phyloP scores from a whole-genome alignment of 2,888 invertebrate genomes.

The Orthonevra nobilis region DNA sequence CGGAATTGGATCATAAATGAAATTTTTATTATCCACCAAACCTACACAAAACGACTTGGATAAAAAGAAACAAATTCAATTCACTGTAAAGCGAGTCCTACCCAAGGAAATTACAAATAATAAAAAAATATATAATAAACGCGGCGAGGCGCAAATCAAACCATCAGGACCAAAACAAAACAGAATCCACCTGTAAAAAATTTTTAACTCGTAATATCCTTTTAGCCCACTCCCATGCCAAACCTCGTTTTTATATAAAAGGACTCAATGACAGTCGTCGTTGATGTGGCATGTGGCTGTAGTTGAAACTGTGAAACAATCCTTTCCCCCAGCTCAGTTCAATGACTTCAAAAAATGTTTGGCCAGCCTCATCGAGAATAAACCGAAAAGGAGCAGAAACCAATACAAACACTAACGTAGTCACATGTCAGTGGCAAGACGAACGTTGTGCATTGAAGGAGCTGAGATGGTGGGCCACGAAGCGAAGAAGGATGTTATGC shows the following conservation, averaged over 20 bases:
- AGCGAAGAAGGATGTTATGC: slow-evolving; percentile 44
- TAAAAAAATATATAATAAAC: slow-evolving; percentile 36
- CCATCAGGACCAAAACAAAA: slow-evolving; percentile 15
- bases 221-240: neutral
- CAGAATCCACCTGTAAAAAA: slow-evolving; percentile 56
- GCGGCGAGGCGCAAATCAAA: slow-evolving; percentile 47
- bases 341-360: slow-evolving; percentile 68
- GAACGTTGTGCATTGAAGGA: slow-evolving; percentile 44
- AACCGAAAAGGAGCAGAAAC: slow-evolving; percentile 4
- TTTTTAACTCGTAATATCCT: slow-evolving; percentile 40
- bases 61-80: slow-evolving; percentile 34
- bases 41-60: slow-evolving; percentile 1
- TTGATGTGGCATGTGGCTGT: slow-evolving; percentile 58
- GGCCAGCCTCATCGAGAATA: slow-evolving; percentile 47
- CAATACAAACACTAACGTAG: neutral
- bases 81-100: slow-evolving; percentile 36
- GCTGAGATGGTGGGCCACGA: slow-evolving; percentile 6
- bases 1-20: too few species aligned
- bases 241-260: slow-evolving; percentile 20
- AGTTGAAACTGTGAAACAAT: too few species aligned
- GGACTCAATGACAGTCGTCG: slow-evolving; percentile 58
- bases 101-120: neutral
- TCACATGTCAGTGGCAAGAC: slow-evolving; percentile 19
- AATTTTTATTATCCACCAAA: slow-evolving; percentile 14
- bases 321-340: slow-evolving; percentile 34